These are phyloP conservation scores for Burhinus oedicnemus DNA, from an alignment of 2,113 vertebrate species.

Conservation along the genomic window DNA sequence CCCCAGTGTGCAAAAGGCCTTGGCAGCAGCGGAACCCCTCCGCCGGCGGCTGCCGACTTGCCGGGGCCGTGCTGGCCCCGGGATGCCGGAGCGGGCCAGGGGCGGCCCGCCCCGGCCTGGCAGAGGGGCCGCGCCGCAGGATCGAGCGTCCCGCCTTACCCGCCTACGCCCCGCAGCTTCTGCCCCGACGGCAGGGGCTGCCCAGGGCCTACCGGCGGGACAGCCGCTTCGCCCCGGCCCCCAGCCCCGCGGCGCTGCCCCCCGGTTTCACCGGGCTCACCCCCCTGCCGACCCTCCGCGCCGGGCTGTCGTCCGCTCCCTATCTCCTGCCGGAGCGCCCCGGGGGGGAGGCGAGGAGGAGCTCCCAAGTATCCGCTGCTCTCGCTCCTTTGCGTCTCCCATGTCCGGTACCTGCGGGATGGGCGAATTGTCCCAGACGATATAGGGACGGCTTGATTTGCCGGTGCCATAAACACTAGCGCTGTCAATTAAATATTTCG, in stretches of 20 bases:
- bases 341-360: background rate
- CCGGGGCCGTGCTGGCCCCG: background rate
- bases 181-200: background rate
- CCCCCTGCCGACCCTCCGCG: too few relatives aligned
- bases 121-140: too few relatives aligned
- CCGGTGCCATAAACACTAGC: background rate
- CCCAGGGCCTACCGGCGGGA: background rate
- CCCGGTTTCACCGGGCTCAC: background rate
- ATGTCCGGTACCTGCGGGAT: background rate
- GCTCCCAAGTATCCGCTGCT: background rate
- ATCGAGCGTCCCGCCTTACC: too few relatives aligned
- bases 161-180: too few relatives aligned
- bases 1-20: background rate
- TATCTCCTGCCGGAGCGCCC: too few relatives aligned
- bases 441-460: background rate
- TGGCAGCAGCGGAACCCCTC: background rate
- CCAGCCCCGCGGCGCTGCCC: too few relatives aligned
- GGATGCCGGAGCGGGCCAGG: background rate
- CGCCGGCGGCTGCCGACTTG: background rate
- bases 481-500: background rate
- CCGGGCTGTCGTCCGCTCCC: background rate
- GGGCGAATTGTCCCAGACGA: too few relatives aligned
- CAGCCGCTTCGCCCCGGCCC: too few relatives aligned
- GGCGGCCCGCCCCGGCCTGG: background rate
- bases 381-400: background rate